These are phyloP conservation scores for Brachirus orientalis DNA, from an alignment of 2,113 vertebrate species.

Conservation along the genomic window DNA sequence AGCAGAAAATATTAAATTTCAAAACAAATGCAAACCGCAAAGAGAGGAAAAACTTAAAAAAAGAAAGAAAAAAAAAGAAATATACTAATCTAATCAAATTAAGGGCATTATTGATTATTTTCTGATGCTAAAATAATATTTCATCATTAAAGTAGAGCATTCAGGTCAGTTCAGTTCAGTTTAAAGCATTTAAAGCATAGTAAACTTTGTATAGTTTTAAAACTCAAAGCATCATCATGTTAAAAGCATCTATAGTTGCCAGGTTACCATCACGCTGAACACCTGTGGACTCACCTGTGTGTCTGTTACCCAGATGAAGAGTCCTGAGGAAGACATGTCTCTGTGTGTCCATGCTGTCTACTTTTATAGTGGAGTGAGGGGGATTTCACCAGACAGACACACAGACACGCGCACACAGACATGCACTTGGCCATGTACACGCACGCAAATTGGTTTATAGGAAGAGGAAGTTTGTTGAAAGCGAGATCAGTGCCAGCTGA, in stretches of 20 bases:
- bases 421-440: background rate
- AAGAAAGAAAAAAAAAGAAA: no score
- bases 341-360: slow-evolving; percentile 57
- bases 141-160: no score
- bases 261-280: background rate
- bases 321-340: slow-evolving; percentile 48
- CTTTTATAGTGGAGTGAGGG: slow-evolving; percentile 73
- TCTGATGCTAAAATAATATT: no score
- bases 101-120: no score
- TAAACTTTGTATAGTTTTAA: background rate
- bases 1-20: no score
- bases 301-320: slow-evolving; percentile 39
- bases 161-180: no score
- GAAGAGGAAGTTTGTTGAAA: slow-evolving; percentile 57
- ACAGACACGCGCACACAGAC: slow-evolving; percentile 1
- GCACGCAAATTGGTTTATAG: slow-evolving; percentile 25
- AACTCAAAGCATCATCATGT: background rate
- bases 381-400: slow-evolving; percentile 37
- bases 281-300: slow-evolving; percentile 60
- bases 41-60: no score
- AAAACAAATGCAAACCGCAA: no score
- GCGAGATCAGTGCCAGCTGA: slow-evolving; percentile 34
- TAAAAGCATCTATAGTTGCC: background rate
- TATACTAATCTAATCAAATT: no score
- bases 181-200: no score